Evolutionary conservation across 2,797 vertebrate species (phyloP), one percentile per base, ranked within the genome.

Genomic region (Catamblyrhynchus diadema): DNA sequence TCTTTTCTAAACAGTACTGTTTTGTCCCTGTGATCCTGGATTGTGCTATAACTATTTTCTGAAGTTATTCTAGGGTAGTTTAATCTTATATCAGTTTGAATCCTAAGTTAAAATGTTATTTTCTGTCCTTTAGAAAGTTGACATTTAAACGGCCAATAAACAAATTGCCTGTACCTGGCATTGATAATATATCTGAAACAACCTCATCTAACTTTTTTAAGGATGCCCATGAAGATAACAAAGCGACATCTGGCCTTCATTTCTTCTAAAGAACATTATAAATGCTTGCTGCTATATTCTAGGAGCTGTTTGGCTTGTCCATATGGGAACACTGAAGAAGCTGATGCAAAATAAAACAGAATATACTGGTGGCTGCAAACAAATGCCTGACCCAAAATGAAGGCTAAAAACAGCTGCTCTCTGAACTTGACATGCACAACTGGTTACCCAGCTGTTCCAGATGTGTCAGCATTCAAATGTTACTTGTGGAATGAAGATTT

Each of bases 291-390:
- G 53, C 42, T 89, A n/a, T 10, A 71, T 85, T 42, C 64, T 64
- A 39, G 61, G 87, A 94, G 64, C 86, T 70, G 25, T 51, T 93
- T 64, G 42, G 37, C 57, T 74, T 88, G 64, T 83, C 87, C 96
- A 88, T 90, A 60, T 95, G 95, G 92, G 88, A 95, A 45, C 88
- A 25, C 47, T 81, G 92, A 91, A 86, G 93, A 95, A 95, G 82
- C 83, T 86, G 94, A 85, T 81, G 12, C 70, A 42, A 64, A 95
- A 79, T 84, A 44, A 91, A 95, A 53, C 48, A 56, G 77, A 86
- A 88, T 93, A 88, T 72, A 30, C 42, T 90, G 60, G 53, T 84
- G 90, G 56, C 77, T 93, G 77, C 77, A 92, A 73, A 80, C 61
- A 78, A 93, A 84, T 2, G 59, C 72, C 90, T 93, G 94, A 72